Conservation (phyloP, 1,140 invertebrate species). For the Argopecten irradians region DNA sequence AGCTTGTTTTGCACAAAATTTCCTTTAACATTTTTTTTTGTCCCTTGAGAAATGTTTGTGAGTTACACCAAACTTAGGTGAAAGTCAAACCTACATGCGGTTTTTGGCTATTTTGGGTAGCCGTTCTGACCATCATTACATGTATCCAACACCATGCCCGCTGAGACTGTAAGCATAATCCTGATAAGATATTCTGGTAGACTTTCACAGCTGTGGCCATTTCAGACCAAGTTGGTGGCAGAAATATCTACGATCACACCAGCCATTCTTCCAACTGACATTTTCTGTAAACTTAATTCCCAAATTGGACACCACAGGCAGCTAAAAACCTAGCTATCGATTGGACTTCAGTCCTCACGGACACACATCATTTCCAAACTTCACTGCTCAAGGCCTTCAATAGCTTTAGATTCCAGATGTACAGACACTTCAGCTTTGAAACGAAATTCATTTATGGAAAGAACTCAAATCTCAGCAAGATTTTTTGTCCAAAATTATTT, state of each 20-base stretch:
- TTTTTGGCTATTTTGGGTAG: background rate
- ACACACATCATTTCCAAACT: background rate
- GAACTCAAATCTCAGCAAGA: background rate
- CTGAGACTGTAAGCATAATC: background rate
- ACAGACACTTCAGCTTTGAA: background rate
- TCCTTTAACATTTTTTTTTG: no score
- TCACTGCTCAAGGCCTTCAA: background rate
- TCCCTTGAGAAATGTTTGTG: no score
- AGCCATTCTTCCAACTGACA: background rate
- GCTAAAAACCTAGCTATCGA: background rate
- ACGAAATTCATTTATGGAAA: background rate
- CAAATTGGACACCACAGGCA: constrained; percentile 3
- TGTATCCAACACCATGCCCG: background rate
- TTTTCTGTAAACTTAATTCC: constrained; percentile 1
- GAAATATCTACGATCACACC: background rate
- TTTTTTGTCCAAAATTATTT: background rate
- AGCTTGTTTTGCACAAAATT: no score
- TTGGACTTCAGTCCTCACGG: background rate
- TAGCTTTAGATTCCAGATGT: background rate
- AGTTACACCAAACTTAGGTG: no score
- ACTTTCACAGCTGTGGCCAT: background rate
- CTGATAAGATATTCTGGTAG: background rate
- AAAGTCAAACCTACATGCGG: no score
- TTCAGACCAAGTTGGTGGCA: background rate
- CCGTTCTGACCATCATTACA: background rate